Evolutionary conservation across 2,113 vertebrate species (phyloP), one percentile per base, ranked within the genome.

Genomic region (Myotis yumanensis): DNA sequence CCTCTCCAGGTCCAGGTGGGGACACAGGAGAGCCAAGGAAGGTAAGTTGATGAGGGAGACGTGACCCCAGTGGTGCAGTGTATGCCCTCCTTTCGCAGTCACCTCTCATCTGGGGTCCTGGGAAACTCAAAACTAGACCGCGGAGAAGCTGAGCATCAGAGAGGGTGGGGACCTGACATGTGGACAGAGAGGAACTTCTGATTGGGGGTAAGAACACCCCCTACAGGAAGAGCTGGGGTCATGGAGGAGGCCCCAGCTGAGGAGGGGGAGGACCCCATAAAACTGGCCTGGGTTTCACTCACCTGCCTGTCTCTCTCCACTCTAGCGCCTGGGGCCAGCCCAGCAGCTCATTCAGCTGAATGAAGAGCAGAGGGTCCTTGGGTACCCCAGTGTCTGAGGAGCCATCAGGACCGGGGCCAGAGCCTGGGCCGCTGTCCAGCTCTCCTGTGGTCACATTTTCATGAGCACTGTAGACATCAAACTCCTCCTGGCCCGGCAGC

Each of bases 231-330:
- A 23, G 23, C 51, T 81, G 35, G 15, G 18, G n/a, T 57, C 51
- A n/a, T 25, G 68, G 62, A 82, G 22, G 79, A 93, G 46, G 48
- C 8, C 68, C 32, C n/a, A 81, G 4, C 11, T 51, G 35, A 30
- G 32, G 43, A 40, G 30, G 30, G 11, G 23, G 71, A 80, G 40
- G 46, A 86, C 23, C 52, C 4, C 57, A 1, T 40, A 52, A 72
- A 90, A 46, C 0, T 0, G 71, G 0, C 62, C 51, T 66, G 5
- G 12, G 15, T 35, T 15, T 16, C n/a, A 90, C 62, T 95, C 97
- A 99, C 98, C 98, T 99, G 97, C 98, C 97, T 0, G 72, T 98
- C 95, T 99, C 98, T 93, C 96, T 98, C 98, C 98, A 99, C 73
- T 97, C 84, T 64, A 93, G 82, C 3, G 97, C 98, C 0, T 94